Percentiles rank a stretch among this genome's conserved stretches.
These are phyloP conservation scores for Tupaia chinensis DNA, from an alignment of 2,113 vertebrate genomes.

Conservation along the genomic window DNA sequence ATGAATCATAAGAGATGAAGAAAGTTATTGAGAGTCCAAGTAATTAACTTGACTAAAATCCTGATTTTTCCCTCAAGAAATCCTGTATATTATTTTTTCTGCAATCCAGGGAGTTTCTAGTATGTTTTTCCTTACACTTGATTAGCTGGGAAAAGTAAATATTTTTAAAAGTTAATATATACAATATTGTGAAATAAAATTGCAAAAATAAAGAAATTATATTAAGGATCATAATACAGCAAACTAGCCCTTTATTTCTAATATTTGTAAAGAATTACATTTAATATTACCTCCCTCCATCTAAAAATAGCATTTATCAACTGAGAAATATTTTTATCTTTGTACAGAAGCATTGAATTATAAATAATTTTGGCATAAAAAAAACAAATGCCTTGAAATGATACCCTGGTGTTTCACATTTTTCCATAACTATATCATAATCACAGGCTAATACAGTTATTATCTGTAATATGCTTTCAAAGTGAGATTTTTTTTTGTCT, in stretches of 20 bases:
- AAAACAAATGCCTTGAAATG: slow-evolving; percentile 27
- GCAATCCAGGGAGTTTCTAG: neutral
- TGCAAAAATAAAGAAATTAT: neutral
- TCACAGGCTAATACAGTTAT: slow-evolving; percentile 22
- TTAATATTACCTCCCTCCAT: neutral
- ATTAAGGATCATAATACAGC: neutral
- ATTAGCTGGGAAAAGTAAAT: slow-evolving; percentile 28
- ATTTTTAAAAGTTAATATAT: slow-evolving; percentile 47
- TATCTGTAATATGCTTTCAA: slow-evolving; percentile 51
- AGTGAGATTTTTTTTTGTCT: slow-evolving; percentile 65
- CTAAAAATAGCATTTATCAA: slow-evolving; percentile 45
- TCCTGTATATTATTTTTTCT: neutral
- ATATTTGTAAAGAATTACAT: slow-evolving; percentile 42
- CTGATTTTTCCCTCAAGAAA: slow-evolving; percentile 31
- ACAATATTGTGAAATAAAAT: slow-evolving; percentile 15
- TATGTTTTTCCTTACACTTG: neutral
- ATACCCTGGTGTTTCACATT: slow-evolving; percentile 18
- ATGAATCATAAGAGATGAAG: slow-evolving; percentile 1
- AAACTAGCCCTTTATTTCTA: neutral
- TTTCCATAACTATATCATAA: slow-evolving; percentile 22
- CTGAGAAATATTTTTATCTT: slow-evolving; percentile 8
- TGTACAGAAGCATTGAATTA: neutral
- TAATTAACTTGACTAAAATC: slow-evolving; percentile 50
- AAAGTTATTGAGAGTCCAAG: neutral
- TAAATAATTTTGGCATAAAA: neutral